These are phyloP conservation scores for Bombus impatiens DNA, from an alignment of 1,140 invertebrate genomes.

Conservation along the genomic window DNA sequence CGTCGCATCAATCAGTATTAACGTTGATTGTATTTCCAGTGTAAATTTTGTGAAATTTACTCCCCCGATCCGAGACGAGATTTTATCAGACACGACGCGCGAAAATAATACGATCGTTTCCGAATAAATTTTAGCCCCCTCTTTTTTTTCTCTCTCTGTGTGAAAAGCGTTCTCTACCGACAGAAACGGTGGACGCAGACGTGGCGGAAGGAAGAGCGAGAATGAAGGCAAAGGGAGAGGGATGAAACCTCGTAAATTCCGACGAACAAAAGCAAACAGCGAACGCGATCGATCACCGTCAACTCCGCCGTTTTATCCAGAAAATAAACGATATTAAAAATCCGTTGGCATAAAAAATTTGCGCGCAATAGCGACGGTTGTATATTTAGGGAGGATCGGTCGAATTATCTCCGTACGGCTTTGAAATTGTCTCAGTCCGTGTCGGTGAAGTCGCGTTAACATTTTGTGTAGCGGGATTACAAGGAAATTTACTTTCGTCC, in stretches of 20 bases:
- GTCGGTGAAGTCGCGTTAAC: neutral
- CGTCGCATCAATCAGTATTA: constrained; percentile 34
- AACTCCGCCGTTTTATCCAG: neutral
- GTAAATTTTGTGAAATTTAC: constrained; percentile 21
- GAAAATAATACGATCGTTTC: constrained; percentile 12
- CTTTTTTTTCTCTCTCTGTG: neutral
- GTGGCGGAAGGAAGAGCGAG: neutral
- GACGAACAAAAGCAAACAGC: neutral
- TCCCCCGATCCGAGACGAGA: neutral
- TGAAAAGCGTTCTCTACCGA: neutral
- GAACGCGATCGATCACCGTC: constrained; percentile 28
- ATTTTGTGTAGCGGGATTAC: constrained; percentile 1
- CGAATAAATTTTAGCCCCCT: neutral
- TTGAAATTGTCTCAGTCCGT: neutral
- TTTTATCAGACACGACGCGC: neutral
- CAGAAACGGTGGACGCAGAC: neutral
- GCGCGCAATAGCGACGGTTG: neutral
- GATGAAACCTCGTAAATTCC: neutral
- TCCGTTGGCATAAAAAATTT: neutral
- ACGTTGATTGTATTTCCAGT: constrained; percentile 15
- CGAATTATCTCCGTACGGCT: neutral
- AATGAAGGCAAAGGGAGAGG: too few species aligned
- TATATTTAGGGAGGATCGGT: neutral
- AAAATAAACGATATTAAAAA: constrained; percentile 4
- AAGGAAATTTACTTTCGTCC: neutral